phyloP scores from a whole-genome alignment of 2,113 vertebrate genomes.

The Sceloporus undulatus region DNA sequence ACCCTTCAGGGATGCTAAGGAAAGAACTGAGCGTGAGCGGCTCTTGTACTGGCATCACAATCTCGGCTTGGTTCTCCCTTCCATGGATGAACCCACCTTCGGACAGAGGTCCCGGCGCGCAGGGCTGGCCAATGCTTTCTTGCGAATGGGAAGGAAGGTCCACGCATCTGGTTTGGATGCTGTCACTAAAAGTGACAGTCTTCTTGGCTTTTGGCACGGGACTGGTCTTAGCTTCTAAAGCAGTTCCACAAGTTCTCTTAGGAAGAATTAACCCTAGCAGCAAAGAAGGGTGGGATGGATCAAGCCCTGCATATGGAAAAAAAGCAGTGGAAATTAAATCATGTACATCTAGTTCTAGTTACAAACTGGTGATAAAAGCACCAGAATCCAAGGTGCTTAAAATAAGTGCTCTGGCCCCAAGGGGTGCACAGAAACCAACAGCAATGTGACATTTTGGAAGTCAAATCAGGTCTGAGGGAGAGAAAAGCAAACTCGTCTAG shows the following conservation, averaged over 20 bases:
- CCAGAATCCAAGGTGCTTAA: not conserved
- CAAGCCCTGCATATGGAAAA: not conserved
- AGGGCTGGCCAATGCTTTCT: not conserved
- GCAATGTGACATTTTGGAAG: not conserved
- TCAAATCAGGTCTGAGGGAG: not conserved
- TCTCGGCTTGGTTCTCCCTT: not conserved
- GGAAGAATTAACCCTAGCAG: conserved; percentile 69
- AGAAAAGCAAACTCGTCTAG: not conserved
- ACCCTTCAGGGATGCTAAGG: not conserved
- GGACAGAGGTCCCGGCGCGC: not conserved
- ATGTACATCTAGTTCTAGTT: not conserved
- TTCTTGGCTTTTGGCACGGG: conserved; percentile 15
- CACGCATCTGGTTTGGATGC: conserved; percentile 37
- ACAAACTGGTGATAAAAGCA: not conserved
- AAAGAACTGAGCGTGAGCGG: not conserved
- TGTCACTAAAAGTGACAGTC: conserved; percentile 52
- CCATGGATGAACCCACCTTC: not conserved
- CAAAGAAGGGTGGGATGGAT: conserved; percentile 24
- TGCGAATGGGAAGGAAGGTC: not conserved
- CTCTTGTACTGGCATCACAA: not conserved
- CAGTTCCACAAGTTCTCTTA: conserved; percentile 17
- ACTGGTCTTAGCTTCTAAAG: not conserved
- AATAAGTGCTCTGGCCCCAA: not conserved
- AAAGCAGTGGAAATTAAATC: not conserved
- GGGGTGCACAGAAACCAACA: too few relatives aligned